Percentiles rank a stretch among this genome's conserved stretches.
Evolutionary conservation across 2,113 vertebrate genomes (phyloP).

Genomic region (Hippolais icterina): DNA sequence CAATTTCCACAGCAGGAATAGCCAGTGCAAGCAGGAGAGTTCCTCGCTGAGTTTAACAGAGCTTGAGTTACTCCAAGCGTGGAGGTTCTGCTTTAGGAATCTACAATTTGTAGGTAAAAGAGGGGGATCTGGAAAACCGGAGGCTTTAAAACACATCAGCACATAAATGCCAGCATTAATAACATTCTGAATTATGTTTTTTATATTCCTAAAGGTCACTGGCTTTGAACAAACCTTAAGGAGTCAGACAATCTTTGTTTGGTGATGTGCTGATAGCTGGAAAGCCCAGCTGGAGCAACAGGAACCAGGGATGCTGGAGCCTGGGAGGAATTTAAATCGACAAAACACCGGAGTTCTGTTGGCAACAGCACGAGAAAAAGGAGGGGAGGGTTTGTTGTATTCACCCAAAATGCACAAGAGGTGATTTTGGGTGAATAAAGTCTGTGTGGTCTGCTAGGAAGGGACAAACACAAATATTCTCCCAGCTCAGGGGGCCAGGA

Average conservation of each 20-base stretch:
- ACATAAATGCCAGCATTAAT: neutral
- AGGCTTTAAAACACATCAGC: neutral
- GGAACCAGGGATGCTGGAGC: neutral
- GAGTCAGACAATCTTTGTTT: neutral
- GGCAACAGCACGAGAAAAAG: neutral
- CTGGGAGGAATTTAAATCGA: neutral
- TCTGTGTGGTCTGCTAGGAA: neutral
- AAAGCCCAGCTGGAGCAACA: neutral
- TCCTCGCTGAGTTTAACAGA: neutral
- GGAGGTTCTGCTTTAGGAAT: neutral
- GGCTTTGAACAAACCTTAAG: neutral
- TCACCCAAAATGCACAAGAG: fast-evolving
- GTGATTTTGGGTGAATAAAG: neutral
- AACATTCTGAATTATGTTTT: neutral
- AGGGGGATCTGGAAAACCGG: neutral
- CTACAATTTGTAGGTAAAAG: neutral
- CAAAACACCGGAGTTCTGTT: neutral
- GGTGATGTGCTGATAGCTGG: neutral
- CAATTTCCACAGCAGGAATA: neutral
- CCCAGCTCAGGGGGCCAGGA: neutral
- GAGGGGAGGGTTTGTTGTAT: neutral
- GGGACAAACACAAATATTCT: neutral
- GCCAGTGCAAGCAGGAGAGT: neutral
- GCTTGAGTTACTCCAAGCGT: neutral
- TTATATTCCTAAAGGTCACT: neutral